A percentile compares a stretch with the other conserved stretches of the same genome.
These are phyloP conservation scores for Apis cerana DNA, from an alignment of 1,140 invertebrate genomes.

Conservation along the genomic window DNA sequence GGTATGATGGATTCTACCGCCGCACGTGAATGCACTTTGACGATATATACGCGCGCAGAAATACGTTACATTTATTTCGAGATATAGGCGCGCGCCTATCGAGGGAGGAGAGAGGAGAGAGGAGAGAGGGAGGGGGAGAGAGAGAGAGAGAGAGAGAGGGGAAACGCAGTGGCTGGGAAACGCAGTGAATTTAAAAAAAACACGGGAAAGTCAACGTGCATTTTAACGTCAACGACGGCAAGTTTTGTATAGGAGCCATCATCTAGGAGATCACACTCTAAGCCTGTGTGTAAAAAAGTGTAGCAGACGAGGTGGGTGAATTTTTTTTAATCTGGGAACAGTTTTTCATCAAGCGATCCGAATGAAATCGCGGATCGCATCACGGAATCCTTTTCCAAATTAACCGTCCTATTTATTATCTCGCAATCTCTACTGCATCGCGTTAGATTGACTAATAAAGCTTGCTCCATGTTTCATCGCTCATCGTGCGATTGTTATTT, in stretches of 20 bases:
- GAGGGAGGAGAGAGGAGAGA: neutral
- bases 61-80: constrained; percentile 56
- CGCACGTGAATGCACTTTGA: constrained; percentile 53
- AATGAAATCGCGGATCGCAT: neutral
- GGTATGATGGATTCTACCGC: constrained; percentile 39
- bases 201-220: constrained; percentile 38
- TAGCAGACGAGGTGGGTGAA: neutral
- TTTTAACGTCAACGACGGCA: constrained; percentile 49
- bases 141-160: too few relatives aligned
- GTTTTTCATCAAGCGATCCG: neutral
- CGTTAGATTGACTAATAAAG: too few relatives aligned
- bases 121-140: neutral
- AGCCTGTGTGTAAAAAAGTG: neutral
- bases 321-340: neutral
- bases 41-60: constrained; percentile 51
- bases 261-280: constrained; percentile 13
- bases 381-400: neutral
- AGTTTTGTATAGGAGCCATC: neutral
- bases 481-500: too few relatives aligned
- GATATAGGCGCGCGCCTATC: constrained; percentile 23
- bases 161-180: constrained; percentile 29
- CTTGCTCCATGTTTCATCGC: too few relatives aligned
- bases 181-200: constrained; percentile 55
- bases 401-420: neutral
- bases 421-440: too few relatives aligned